Evolutionary conservation across 2,888 invertebrate genomes (phyloP).

Genomic region (Himalopsyche anomala): DNA sequence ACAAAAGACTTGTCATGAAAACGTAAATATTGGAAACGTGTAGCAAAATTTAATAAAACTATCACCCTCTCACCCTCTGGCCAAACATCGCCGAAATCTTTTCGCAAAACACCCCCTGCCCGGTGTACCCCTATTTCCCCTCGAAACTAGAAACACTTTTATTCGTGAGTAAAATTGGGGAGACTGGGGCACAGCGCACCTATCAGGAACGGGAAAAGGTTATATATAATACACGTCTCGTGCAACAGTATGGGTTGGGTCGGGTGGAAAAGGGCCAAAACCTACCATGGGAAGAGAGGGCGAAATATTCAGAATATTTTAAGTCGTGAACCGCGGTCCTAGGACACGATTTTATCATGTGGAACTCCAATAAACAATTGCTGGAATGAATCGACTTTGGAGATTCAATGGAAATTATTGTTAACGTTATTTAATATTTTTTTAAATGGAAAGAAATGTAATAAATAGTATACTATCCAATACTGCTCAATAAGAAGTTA

Average conservation of each 20-base stretch:
- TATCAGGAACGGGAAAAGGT: slow-evolving; percentile 59
- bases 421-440: too few species aligned
- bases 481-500: too few species aligned
- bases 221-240: slow-evolving; percentile 60
- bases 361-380: background rate
- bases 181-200: slow-evolving; percentile 58
- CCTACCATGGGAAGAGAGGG: slow-evolving; percentile 8
- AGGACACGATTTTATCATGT: background rate
- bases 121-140: slow-evolving; percentile 46
- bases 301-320: slow-evolving; percentile 23
- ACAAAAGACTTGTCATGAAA: slow-evolving; percentile 10
- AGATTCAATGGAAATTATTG: too few species aligned
- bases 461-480: too few species aligned
- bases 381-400: too few species aligned
- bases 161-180: slow-evolving; percentile 65
- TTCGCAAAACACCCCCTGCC: slow-evolving; percentile 50
- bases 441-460: too few species aligned
- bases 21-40: slow-evolving; percentile 60
- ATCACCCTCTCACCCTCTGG: slow-evolving; percentile 46
- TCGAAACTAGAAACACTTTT: slow-evolving; percentile 65
- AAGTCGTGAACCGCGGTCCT: background rate
- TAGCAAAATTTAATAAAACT: slow-evolving; percentile 64
- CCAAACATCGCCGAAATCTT: slow-evolving; percentile 37
- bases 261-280: slow-evolving; percentile 37
- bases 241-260: slow-evolving; percentile 49